Percentiles rank a stretch among this genome's conserved stretches.
These are phyloP conservation scores for Tenebrosternarchus preto DNA, from an alignment of 2,113 vertebrate genomes.

Conservation along the genomic window DNA sequence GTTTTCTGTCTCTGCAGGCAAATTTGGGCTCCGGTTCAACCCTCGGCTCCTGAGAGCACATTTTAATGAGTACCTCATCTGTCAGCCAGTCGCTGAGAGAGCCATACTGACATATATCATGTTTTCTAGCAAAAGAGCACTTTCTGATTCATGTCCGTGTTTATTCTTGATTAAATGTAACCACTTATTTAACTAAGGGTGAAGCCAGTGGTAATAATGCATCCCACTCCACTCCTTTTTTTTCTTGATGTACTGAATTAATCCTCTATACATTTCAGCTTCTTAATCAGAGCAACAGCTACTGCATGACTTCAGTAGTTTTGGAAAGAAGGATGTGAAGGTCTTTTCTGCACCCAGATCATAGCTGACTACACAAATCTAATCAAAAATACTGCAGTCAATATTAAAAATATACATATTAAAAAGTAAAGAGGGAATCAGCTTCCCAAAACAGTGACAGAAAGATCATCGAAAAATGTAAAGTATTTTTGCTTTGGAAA, in stretches of 20 bases:
- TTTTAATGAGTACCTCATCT: constrained; percentile 39
- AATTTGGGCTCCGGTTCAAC: constrained; percentile 24
- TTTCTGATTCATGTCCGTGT: constrained; percentile 12
- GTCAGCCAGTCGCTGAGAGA: constrained; percentile 18
- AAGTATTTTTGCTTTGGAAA: neutral
- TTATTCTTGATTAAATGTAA: neutral
- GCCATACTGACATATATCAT: neutral
- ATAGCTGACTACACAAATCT: neutral
- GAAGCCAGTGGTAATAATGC: neutral
- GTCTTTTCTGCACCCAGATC: neutral
- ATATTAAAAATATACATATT: constrained; percentile 20
- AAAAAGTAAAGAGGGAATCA: neutral
- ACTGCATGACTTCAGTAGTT: constrained; percentile 24
- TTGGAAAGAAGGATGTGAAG: too few relatives aligned
- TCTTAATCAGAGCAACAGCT: neutral
- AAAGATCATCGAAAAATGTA: neutral
- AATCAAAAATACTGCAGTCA: neutral
- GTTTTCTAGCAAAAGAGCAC: neutral
- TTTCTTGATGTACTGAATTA: neutral
- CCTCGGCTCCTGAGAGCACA: constrained; percentile 33
- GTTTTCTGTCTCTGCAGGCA: neutral
- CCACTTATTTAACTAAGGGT: constrained; percentile 21
- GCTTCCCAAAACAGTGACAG: neutral
- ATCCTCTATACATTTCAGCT: neutral
- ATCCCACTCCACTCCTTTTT: neutral